phyloP scores from a whole-genome alignment of 2,113 vertebrate genomes.

The Delphinus delphis region DNA sequence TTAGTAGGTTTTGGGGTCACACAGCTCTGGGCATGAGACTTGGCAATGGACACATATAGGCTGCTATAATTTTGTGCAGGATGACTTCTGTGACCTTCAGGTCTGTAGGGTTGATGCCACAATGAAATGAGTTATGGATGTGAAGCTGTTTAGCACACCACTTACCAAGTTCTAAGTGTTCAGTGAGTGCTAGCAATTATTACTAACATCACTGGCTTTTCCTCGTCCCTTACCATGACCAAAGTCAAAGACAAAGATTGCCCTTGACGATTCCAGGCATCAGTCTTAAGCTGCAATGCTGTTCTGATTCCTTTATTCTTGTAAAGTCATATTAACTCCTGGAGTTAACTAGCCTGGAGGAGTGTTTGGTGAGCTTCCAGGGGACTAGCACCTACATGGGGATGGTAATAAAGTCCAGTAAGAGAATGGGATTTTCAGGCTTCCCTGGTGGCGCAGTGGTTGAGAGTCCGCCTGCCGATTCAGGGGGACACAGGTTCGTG shows the following conservation, averaged over 20 bases:
- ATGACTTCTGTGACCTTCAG: not conserved
- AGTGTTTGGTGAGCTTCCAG: not conserved
- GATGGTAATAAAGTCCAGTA: not conserved
- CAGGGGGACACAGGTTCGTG: too few relatives aligned
- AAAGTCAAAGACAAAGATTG: not conserved
- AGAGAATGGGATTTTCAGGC: too few relatives aligned
- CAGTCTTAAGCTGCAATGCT: not conserved
- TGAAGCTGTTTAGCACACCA: not conserved
- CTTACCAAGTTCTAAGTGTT: not conserved
- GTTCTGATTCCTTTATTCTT: not conserved
- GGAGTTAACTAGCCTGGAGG: too few relatives aligned
- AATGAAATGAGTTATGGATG: too few relatives aligned
- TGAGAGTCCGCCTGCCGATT: too few relatives aligned
- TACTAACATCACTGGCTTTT: rapidly evolving
- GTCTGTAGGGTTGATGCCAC: rapidly evolving
- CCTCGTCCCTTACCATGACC: too few relatives aligned
- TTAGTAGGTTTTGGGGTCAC: not conserved
- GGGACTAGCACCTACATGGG: not conserved
- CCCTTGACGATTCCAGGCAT: not conserved
- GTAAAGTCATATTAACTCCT: not conserved
- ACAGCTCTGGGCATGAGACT: not conserved
- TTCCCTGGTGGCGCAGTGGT: too few relatives aligned
- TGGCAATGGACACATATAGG: not conserved
- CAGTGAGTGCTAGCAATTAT: not conserved
- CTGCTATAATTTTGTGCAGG: not conserved